Base-by-base conservation (phyloP, 2,113 vertebrate species). In the Pholis gunnellus region DNA sequence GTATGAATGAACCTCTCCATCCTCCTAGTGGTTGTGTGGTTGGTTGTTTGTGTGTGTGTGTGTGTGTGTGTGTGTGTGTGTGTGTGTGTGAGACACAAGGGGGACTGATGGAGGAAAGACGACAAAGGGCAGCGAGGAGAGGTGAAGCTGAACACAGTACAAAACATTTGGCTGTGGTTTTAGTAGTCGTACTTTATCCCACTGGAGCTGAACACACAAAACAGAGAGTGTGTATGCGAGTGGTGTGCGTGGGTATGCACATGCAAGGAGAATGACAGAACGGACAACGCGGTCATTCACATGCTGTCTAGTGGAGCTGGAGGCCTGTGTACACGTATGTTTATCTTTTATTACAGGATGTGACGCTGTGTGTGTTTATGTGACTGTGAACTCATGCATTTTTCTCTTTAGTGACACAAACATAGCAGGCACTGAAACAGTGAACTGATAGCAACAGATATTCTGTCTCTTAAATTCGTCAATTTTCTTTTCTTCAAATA, bases 341-440 rank as follows among this genome's bases (percentile, higher is more conserved):
- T 64, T 50, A 56, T 17, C 38, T 82, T 71, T 78, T 25, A 80
- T 52, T 18, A 76, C 50, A 70, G 20, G 54, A 29, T 60, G 57
- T 29, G 44, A 75, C 25, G 31, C 11, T 38, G 29, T 84, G 25
- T 72, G 72, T 60, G 46, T 75, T 14, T 84, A 6, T 27, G 4
- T 13, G 34, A 61, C 3, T 54, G 72, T 74, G 65, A 70, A 77
- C 82, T 81, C 63, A 88, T 92, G 91, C 89, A 92, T 92, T 93
- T 18, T 92, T 91, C 78, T 94, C 90, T 89, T 93, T 89, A 95
- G 84, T 72, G 69, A 91, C 89, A 92, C 85, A 87, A 90, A 90
- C 88, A 82, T 73, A 83, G 88, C 91, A 93, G 93, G 92, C 93
- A 94, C 93, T 93, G 85, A 70, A 95, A 94, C 94, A 91, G 59